Conservation (phyloP, 2,888 invertebrate genomes). For the Tetrapedia diversipes region DNA sequence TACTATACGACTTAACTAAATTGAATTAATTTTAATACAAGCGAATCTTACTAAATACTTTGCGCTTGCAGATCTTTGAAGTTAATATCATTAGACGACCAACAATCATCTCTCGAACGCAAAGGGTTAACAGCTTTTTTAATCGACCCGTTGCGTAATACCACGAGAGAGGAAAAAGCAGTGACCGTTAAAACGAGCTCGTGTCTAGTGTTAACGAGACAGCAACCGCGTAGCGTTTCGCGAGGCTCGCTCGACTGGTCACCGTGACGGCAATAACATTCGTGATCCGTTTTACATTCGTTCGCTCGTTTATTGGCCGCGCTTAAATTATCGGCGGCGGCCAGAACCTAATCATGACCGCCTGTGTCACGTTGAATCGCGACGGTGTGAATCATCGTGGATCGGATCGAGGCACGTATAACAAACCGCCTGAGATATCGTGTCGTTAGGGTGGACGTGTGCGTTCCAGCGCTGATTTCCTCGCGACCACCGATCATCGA, state of each 20-base stretch:
- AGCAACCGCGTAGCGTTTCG: conserved; percentile 1
- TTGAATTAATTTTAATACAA: no score
- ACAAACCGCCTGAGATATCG: conserved; percentile 39
- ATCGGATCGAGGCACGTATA: conserved; percentile 49
- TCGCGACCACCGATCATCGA: not conserved
- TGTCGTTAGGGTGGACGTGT: conserved; percentile 26
- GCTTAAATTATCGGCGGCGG: conserved; percentile 36
- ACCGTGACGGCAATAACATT: conserved; percentile 51
- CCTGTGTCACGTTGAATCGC: conserved; percentile 40
- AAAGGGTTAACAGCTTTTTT: no score
- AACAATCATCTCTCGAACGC: no score
- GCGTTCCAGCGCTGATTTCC: conserved; percentile 30
- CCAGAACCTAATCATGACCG: conserved; percentile 40
- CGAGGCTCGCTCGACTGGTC: conserved; percentile 44
- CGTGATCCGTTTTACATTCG: conserved; percentile 46
- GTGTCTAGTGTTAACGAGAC: conserved; percentile 22
- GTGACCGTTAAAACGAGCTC: conserved; percentile 45
- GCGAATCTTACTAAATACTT: no score
- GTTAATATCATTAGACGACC: no score
- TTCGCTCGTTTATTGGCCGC: conserved; percentile 39
- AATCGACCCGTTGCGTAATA: no score
- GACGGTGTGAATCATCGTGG: conserved; percentile 42
- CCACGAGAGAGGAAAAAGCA: no score
- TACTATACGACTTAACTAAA: no score
- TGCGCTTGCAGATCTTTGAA: no score